phyloP scores from a whole-genome alignment of 2,797 vertebrate species.

The Bryconaethiops microstoma region DNA sequence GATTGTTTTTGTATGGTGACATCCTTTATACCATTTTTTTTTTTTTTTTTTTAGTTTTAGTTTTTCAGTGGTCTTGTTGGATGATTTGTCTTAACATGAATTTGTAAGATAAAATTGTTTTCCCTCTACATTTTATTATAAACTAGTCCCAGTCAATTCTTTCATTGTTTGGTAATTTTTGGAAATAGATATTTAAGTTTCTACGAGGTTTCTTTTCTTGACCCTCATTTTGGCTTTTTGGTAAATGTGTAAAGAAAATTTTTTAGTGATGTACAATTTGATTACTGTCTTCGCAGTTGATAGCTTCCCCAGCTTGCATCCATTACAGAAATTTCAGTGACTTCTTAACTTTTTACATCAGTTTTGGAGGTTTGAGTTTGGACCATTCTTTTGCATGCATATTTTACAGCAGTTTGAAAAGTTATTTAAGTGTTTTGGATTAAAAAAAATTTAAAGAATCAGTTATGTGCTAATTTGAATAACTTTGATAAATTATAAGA shows the following conservation, averaged over 20 bases:
- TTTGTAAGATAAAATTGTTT: constrained; percentile 75
- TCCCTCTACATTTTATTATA: constrained; percentile 80
- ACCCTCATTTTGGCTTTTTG: constrained; percentile 28
- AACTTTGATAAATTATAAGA: background rate
- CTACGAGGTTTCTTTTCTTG: background rate
- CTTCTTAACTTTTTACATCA: constrained; percentile 29
- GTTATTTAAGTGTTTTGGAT: constrained; percentile 62
- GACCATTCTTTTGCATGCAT: constrained; percentile 60
- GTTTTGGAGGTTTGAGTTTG: constrained; percentile 35
- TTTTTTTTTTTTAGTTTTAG: constrained; percentile 73
- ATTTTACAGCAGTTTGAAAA: constrained; percentile 58
- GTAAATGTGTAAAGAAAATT: constrained; percentile 10
- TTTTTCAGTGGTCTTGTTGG: constrained; percentile 70
- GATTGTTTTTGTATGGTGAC: constrained; percentile 69
- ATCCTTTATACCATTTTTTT: constrained; percentile 70
- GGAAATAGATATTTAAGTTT: constrained; percentile 47
- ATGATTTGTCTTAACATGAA: constrained; percentile 66
- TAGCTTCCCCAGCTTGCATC: constrained; percentile 17
- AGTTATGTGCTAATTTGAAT: background rate
- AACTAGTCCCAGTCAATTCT: constrained; percentile 71
- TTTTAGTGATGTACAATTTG: constrained; percentile 22
- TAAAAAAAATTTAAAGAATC: constrained; percentile 37
- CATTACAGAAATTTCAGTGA: constrained; percentile 26
- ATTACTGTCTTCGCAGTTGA: constrained; percentile 18
- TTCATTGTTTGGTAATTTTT: constrained; percentile 47